These are phyloP conservation scores for Psittacus erithacus DNA, from an alignment of 2,113 vertebrate genomes.

Conservation along the genomic window DNA sequence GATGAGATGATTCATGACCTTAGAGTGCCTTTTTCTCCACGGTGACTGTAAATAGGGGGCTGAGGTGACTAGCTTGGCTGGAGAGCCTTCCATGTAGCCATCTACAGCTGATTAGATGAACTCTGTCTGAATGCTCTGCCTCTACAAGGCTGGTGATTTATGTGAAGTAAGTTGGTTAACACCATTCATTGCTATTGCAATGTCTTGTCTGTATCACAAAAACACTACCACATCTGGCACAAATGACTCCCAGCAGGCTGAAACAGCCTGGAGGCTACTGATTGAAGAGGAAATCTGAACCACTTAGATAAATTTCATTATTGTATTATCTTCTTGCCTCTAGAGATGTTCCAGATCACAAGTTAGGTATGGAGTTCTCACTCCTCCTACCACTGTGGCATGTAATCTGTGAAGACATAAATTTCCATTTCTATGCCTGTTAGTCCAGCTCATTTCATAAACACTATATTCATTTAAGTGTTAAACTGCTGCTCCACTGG, in stretches of 20 bases:
- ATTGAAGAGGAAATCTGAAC: conserved; percentile 12
- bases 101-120: neutral
- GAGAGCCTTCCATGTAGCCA: neutral
- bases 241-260: neutral
- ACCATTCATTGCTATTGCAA: neutral
- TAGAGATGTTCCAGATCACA: conserved; percentile 23
- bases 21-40: neutral
- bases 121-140: neutral
- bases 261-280: conserved; percentile 38
- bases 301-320: conserved; percentile 15
- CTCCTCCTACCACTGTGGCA: neutral
- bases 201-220: neutral
- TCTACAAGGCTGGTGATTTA: neutral
- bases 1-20: neutral
- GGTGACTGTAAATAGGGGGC: neutral
- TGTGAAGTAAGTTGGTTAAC: neutral
- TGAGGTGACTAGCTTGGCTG: neutral
- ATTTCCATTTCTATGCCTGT: neutral
- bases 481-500: neutral
- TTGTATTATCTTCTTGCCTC: conserved; percentile 1
- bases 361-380: conserved; percentile 11
- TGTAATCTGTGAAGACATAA: neutral
- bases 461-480: neutral
- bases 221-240: neutral
- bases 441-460: conserved; percentile 5